A percentile compares a stretch with the other conserved stretches of the same genome.
Evolutionary conservation across 23 tunicate species (phyloP).

Genomic region (Corella eumyota): DNA sequence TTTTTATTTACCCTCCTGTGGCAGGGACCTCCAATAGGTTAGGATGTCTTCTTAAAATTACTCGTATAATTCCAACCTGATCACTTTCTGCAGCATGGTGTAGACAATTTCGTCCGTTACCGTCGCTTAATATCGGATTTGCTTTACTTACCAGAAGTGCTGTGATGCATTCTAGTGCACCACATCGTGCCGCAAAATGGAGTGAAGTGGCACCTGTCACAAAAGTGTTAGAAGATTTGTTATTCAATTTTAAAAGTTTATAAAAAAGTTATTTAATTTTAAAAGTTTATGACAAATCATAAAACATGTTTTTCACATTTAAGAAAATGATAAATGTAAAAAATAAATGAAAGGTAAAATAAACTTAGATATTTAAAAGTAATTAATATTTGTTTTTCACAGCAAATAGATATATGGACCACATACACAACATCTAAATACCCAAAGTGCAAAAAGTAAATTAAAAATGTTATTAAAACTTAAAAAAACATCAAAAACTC

Average conservation of each 20-base stretch:
- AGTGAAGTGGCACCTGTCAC: slow-evolving; percentile 66
- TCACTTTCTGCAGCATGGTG: slow-evolving; percentile 73
- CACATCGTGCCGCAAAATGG: slow-evolving; percentile 69
- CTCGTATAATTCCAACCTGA: slow-evolving; percentile 39
- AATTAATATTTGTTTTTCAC: too few species aligned
- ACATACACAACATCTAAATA: too few species aligned
- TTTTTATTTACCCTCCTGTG: slow-evolving; percentile 43
- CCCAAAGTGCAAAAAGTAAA: too few species aligned
- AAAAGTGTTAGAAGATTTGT: too few species aligned
- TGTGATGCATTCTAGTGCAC: slow-evolving; percentile 64
- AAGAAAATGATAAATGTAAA: too few species aligned
- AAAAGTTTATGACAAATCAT: not conserved
- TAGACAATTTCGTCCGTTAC: slow-evolving; percentile 39
- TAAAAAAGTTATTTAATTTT: not conserved
- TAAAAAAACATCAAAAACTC: too few species aligned
- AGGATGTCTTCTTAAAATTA: slow-evolving; percentile 45
- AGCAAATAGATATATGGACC: too few species aligned
- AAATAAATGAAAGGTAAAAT: too few species aligned
- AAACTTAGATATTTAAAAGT: too few species aligned
- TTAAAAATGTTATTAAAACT: too few species aligned
- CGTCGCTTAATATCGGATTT: slow-evolving; percentile 46
- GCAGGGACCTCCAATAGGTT: slow-evolving; percentile 65
- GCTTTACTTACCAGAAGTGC: slow-evolving; percentile 62
- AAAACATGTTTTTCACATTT: not conserved
- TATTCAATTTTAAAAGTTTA: not conserved